These are phyloP conservation scores for Onychostruthus taczanowskii DNA, from an alignment of 2,113 vertebrate genomes.

Conservation along the genomic window DNA sequence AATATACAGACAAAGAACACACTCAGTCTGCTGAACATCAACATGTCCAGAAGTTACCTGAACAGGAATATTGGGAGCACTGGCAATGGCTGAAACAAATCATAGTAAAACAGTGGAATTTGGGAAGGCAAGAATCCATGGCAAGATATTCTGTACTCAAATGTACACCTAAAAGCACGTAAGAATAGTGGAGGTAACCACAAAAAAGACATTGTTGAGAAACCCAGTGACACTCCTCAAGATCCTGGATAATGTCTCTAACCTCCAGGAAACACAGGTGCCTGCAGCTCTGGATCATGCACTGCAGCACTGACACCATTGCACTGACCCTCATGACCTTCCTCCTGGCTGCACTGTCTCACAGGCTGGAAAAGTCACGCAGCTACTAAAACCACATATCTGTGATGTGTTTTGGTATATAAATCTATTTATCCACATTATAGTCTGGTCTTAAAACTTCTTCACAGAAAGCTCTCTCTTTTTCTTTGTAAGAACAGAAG, in stretches of 20 bases:
- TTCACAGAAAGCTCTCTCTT: background rate
- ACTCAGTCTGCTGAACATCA: background rate
- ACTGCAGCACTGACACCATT: background rate
- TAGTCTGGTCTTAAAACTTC: background rate
- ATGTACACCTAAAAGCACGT: background rate
- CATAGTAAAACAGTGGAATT: background rate
- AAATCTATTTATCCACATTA: background rate
- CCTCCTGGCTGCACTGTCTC: background rate
- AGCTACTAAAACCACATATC: background rate
- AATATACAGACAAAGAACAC: background rate
- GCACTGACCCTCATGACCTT: accelerated
- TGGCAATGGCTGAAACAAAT: background rate
- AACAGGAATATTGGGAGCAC: background rate
- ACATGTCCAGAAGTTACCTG: background rate
- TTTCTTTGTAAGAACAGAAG: background rate
- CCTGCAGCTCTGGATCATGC: accelerated
- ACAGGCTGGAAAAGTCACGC: background rate
- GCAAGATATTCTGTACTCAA: background rate
- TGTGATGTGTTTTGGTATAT: background rate
- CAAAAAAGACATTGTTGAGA: background rate
- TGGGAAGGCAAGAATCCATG: background rate
- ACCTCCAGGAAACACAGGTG: background rate
- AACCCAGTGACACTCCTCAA: accelerated
- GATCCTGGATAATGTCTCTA: background rate
- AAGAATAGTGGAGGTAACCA: background rate